Percentiles rank a stretch among this genome's conserved stretches.
Evolutionary conservation across 2,888 invertebrate species (phyloP).

Genomic region (Hypomecis punctinalis): DNA sequence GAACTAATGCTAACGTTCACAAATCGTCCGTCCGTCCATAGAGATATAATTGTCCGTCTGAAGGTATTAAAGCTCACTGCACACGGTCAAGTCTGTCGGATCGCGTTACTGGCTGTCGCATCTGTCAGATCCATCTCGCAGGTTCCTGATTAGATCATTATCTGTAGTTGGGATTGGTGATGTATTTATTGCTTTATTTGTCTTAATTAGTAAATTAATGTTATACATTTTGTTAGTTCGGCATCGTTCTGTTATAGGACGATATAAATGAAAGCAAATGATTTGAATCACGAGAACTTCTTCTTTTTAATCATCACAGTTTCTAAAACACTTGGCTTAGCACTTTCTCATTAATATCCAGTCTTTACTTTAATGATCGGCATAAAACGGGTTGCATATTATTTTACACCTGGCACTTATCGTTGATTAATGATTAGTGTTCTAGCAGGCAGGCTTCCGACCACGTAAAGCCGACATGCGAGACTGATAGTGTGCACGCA

Average conservation of each 20-base stretch:
- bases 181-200: not conserved
- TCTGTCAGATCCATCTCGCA: constrained; percentile 16
- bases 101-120: constrained; percentile 21
- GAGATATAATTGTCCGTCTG: constrained; percentile 10
- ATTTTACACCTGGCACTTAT: not conserved
- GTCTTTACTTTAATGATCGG: too few relatives aligned
- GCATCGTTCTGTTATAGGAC: too few relatives aligned
- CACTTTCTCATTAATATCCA: too few relatives aligned
- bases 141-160: constrained; percentile 22
- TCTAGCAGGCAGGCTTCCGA: not conserved
- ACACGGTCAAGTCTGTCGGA: constrained; percentile 30
- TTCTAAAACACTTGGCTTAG: too few relatives aligned
- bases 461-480: not conserved
- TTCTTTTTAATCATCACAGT: too few relatives aligned
- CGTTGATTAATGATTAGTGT: not conserved
- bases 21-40: constrained; percentile 37
- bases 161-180: not conserved
- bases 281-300: too few relatives aligned
- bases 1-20: constrained; percentile 52
- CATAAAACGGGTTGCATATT: not conserved
- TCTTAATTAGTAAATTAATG: too few relatives aligned
- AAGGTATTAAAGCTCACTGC: constrained; percentile 28
- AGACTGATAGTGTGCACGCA: not conserved
- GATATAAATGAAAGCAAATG: too few relatives aligned
- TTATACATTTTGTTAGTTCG: too few relatives aligned